Percentiles rank a stretch among this genome's conserved stretches.
Conservation (phyloP, 2,797 vertebrate genomes). For the Eleutherodactylus coqui region DNA sequence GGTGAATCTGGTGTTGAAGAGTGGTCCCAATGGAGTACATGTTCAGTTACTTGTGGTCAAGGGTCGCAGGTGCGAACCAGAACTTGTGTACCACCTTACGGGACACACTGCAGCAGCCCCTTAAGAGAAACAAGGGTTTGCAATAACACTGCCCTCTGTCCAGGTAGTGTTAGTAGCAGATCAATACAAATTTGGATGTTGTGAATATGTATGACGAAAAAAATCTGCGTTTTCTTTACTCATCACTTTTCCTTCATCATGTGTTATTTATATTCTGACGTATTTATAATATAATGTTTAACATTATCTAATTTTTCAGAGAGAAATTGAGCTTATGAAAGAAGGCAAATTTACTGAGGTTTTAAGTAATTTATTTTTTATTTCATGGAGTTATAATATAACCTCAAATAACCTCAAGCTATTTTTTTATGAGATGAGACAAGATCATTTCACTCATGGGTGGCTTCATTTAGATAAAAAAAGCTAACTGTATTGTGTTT, state of each 20-base stretch:
- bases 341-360: background rate
- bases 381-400: background rate
- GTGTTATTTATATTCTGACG: background rate
- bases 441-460: background rate
- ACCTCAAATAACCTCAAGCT: background rate
- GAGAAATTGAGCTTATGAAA: background rate
- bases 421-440: background rate
- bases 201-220: slow-evolving; percentile 78
- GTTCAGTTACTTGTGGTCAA: slow-evolving; percentile 99
- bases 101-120: slow-evolving; percentile 99
- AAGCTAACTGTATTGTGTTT: background rate
- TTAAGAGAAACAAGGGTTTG: slow-evolving; percentile 99
- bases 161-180: slow-evolving; percentile 99
- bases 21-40: slow-evolving; percentile 99
- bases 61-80: slow-evolving; percentile 99
- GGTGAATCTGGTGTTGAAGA: slow-evolving; percentile 99
- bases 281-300: background rate
- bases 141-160: slow-evolving; percentile 99
- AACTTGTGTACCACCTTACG: slow-evolving; percentile 99
- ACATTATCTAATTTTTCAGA: background rate
- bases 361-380: background rate
- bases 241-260: background rate
- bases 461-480: background rate
- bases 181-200: slow-evolving; percentile 82
- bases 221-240: slow-evolving; percentile 67